These are phyloP conservation scores for Campylomormyrus numenius DNA, from an alignment of 2,113 vertebrate genomes.

Conservation along the genomic window DNA sequence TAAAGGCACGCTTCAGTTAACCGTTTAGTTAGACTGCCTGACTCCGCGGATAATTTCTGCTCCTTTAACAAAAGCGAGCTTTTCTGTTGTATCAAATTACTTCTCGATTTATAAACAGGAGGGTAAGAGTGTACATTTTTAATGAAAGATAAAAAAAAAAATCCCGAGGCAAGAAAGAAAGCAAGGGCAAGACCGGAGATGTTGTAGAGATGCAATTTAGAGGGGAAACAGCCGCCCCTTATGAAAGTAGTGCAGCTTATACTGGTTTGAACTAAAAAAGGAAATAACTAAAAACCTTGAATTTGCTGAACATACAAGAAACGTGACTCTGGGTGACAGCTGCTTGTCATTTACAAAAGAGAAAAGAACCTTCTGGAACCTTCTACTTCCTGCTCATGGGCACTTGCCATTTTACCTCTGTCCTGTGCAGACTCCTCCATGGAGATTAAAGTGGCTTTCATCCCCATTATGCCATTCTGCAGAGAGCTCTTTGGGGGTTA, in stretches of 20 bases:
- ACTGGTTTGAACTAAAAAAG: not conserved
- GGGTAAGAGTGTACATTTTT: not conserved
- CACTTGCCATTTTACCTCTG: not conserved
- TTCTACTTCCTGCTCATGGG: not conserved
- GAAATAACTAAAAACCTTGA: not conserved
- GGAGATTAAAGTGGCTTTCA: not conserved
- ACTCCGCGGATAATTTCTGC: not conserved
- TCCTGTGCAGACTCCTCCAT: not conserved
- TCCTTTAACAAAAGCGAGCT: not conserved
- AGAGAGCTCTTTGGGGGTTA: not conserved
- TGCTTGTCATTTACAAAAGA: not conserved
- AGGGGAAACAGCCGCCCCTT: not conserved
- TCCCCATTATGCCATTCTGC: not conserved
- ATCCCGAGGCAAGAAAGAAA: not conserved
- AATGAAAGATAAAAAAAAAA: not conserved
- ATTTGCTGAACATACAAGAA: not conserved
- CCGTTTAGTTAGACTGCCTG: not conserved
- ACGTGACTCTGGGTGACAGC: not conserved
- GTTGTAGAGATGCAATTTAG: not conserved
- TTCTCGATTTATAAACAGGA: not conserved
- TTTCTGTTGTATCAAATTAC: not conserved
- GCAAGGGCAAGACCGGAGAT: not conserved
- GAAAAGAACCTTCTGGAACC: not conserved
- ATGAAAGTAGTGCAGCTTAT: not conserved
- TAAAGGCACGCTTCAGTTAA: not conserved